Conservation (phyloP, 2,113 vertebrate genomes). For the Pardalotus punctatus region DNA sequence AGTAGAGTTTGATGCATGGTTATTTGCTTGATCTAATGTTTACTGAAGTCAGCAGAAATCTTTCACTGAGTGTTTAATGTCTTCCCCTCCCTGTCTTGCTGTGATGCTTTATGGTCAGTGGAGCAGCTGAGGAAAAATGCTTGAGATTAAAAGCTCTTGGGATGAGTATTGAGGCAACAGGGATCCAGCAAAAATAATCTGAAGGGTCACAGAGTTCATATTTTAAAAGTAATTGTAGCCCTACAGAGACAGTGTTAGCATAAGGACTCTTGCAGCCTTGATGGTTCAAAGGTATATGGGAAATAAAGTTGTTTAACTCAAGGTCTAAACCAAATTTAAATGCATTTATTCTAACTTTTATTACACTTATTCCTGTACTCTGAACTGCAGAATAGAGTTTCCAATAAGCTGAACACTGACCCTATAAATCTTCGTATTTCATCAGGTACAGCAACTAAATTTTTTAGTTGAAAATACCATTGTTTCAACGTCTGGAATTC, state of each 20-base stretch:
- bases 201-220: background rate
- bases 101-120: background rate
- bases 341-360: background rate
- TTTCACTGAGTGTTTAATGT: background rate
- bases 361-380: background rate
- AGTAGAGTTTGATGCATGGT: background rate
- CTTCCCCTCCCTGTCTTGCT: background rate
- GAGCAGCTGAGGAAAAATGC: background rate
- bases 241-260: background rate
- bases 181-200: background rate
- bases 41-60: conserved; percentile 46
- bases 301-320: background rate
- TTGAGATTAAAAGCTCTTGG: background rate
- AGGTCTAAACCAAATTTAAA: background rate
- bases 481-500: background rate
- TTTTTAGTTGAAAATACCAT: background rate
- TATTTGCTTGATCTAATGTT: conserved; percentile 18
- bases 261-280: background rate
- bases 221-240: background rate
- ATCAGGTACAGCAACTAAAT: background rate
- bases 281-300: background rate
- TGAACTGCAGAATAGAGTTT: background rate
- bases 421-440: background rate
- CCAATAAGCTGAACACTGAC: background rate
- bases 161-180: background rate